These are phyloP conservation scores for Hippocampus comes DNA, from an alignment of 2,113 vertebrate genomes.

Conservation along the genomic window DNA sequence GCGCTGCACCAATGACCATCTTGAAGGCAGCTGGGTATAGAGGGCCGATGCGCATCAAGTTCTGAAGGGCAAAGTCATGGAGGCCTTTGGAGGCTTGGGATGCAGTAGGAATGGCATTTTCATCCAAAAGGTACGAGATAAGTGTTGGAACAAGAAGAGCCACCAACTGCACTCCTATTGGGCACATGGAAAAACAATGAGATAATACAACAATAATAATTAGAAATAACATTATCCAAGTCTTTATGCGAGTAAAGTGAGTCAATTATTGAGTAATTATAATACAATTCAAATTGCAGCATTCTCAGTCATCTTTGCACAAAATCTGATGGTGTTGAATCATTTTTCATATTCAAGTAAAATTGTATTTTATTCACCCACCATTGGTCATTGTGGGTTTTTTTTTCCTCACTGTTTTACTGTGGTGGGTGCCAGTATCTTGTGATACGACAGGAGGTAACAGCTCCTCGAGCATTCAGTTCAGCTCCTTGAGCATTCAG, in stretches of 20 bases:
- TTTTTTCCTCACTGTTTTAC: no score
- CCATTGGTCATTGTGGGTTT: no score
- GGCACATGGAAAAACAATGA: slow-evolving; percentile 20
- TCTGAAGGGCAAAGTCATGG: slow-evolving; percentile 95
- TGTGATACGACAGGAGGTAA: no score
- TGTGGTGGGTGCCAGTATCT: no score
- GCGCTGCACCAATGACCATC: slow-evolving; percentile 93
- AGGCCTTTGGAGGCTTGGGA: slow-evolving; percentile 81
- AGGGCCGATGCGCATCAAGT: slow-evolving; percentile 95
- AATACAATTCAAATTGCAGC: not conserved
- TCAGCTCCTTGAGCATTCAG: no score
- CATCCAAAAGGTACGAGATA: slow-evolving; percentile 93
- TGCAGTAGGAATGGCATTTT: slow-evolving; percentile 84
- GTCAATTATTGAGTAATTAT: not conserved
- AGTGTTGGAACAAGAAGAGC: slow-evolving; percentile 93
- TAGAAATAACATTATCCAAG: not conserved
- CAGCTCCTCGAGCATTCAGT: no score
- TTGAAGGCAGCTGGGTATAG: slow-evolving; percentile 96
- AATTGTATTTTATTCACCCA: not conserved
- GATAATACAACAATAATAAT: slow-evolving; percentile 2
- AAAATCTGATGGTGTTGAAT: no score
- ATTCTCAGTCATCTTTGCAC: not conserved
- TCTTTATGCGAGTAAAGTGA: no score
- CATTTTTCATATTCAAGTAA: not conserved
- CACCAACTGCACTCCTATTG: slow-evolving; percentile 87